Conservation (phyloP, 2,888 invertebrate genomes). For the Gastracanthus pulcherrimus region DNA sequence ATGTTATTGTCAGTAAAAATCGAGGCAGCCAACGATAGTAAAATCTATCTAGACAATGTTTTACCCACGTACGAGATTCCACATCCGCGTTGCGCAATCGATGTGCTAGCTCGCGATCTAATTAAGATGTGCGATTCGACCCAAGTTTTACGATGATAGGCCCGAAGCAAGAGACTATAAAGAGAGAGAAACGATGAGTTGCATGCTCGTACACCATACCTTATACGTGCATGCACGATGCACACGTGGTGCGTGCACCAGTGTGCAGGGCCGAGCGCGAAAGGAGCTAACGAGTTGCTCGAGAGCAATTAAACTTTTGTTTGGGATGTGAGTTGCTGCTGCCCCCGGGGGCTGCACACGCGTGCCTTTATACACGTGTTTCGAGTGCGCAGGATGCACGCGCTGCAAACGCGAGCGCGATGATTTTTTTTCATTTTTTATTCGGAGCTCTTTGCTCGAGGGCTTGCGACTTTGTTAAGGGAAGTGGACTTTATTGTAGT, state of each 20-base stretch:
- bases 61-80: too few species aligned
- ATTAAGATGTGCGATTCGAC: slow-evolving; percentile 41
- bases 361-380: background rate
- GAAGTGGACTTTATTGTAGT: too few species aligned
- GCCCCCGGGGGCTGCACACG: background rate
- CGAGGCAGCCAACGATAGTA: too few species aligned
- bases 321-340: slow-evolving; percentile 9
- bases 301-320: slow-evolving; percentile 55
- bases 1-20: too few species aligned
- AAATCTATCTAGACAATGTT: too few species aligned
- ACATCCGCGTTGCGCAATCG: slow-evolving; percentile 5
- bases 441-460: background rate
- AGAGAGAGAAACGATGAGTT: too few species aligned
- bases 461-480: too few species aligned
- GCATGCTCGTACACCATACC: background rate
- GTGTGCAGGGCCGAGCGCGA: background rate
- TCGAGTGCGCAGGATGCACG: too few species aligned
- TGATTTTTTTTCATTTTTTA: background rate
- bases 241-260: background rate
- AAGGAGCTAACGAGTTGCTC: slow-evolving; percentile 3
- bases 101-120: slow-evolving; percentile 16
- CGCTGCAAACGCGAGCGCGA: too few species aligned
- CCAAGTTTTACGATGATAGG: background rate
- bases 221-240: background rate
- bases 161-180: too few species aligned